Conservation (phyloP, 2,888 invertebrate species). For the Melieria crassipennis region DNA sequence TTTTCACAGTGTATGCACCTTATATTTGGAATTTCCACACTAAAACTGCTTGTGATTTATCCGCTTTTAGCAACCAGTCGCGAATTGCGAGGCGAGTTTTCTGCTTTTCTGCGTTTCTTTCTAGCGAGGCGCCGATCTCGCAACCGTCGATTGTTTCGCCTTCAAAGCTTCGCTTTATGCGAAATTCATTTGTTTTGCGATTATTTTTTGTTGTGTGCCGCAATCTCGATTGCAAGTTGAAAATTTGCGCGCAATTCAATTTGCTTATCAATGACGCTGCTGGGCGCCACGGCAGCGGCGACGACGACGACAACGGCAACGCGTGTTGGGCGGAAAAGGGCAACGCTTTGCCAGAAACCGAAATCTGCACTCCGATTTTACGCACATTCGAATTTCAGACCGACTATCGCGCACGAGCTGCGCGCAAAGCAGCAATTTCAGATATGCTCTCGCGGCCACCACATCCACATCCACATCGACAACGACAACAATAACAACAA, state of each 20-base stretch:
- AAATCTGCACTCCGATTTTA: conserved; percentile 14
- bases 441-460: conserved; percentile 3
- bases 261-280: neutral
- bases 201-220: neutral
- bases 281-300: no score
- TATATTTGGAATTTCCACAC: conserved; percentile 23
- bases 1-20: conserved; percentile 6
- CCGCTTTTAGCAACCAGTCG: neutral
- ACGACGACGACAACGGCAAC: no score
- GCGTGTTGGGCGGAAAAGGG: no score
- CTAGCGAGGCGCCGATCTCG: no score
- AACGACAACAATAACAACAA: conserved; percentile 22
- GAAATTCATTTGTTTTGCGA: neutral
- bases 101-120: no score
- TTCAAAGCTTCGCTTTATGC: neutral
- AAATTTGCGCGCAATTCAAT: neutral
- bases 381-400: conserved; percentile 14
- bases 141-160: no score
- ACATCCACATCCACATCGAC: conserved; percentile 4
- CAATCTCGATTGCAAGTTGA: neutral
- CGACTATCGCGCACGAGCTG: neutral
- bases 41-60: conserved; percentile 9
- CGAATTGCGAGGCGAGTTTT: no score
- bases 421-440: neutral
- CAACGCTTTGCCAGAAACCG: no score